A percentile compares a stretch with the other conserved stretches of the same genome.
phyloP scores from a whole-genome alignment of 2,888 invertebrate genomes.

The Drosophila merina region DNA sequence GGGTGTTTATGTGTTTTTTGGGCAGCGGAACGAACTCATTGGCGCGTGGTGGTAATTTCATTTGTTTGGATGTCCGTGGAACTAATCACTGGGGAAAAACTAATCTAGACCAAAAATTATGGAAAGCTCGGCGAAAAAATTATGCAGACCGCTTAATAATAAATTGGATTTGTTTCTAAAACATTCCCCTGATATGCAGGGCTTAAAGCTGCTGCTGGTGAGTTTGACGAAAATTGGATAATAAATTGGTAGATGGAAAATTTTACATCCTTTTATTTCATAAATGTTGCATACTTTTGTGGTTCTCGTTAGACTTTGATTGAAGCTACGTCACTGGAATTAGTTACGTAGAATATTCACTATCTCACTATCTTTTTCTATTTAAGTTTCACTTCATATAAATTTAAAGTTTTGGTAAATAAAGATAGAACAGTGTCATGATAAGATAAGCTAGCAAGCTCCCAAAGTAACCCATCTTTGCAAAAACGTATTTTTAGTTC shows the following conservation, averaged over 20 bases:
- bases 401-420: not conserved
- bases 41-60: conserved; percentile 5
- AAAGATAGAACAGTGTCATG: not conserved
- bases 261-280: not conserved
- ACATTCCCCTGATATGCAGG: not conserved
- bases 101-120: conserved; percentile 5
- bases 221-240: too few relatives aligned
- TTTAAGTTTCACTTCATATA: not conserved
- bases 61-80: conserved; percentile 2
- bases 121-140: not conserved
- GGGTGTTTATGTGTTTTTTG: conserved; percentile 1
- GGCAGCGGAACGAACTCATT: not conserved
- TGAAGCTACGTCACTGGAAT: not conserved
- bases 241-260: too few relatives aligned
- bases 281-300: not conserved
- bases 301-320: not conserved
- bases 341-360: not conserved
- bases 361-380: not conserved
- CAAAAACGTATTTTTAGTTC: too few relatives aligned
- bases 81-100: conserved; percentile 6
- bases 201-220: not conserved
- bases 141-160: conserved; percentile 3
- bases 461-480: not conserved
- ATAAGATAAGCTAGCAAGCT: not conserved
- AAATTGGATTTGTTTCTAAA: conserved; percentile 1